Evolutionary conservation across 2,113 vertebrate genomes (phyloP).

Genomic region (Cheirogaleus medius): DNA sequence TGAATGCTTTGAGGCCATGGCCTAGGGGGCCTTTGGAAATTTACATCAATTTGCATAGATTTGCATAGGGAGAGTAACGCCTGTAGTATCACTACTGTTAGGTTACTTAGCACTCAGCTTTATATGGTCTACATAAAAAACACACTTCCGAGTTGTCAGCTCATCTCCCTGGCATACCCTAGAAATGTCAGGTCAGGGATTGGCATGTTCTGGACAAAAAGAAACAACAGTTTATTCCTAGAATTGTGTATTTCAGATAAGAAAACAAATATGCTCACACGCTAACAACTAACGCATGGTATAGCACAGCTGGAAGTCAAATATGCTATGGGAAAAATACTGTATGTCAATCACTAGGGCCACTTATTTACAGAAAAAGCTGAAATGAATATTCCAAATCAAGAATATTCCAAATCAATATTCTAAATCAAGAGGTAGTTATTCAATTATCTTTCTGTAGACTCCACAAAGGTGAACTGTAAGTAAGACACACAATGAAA

Average conservation of each 20-base stretch:
- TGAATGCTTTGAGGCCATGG: neutral
- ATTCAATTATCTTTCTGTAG: neutral
- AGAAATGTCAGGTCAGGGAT: neutral
- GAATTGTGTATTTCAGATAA: neutral
- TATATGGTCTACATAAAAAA: neutral
- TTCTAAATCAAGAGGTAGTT: neutral
- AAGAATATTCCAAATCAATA: neutral
- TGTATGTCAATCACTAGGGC: neutral
- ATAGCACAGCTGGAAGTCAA: neutral
- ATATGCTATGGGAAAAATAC: neutral
- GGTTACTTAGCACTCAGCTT: slow-evolving; percentile 31
- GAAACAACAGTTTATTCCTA: neutral
- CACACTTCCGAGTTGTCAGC: neutral
- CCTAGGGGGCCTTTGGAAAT: neutral
- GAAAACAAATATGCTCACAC: neutral
- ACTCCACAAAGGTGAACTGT: neutral
- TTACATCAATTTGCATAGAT: slow-evolving; percentile 5
- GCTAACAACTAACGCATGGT: neutral
- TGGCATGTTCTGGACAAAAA: neutral
- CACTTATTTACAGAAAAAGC: neutral
- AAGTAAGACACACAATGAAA: neutral
- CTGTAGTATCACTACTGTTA: neutral
- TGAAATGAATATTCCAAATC: neutral
- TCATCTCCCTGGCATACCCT: neutral
- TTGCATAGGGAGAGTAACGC: neutral